Evolutionary conservation across 2,797 vertebrate species (phyloP), one percentile per base, ranked within the genome.

Genomic region (Melanotaenia nigrans): DNA sequence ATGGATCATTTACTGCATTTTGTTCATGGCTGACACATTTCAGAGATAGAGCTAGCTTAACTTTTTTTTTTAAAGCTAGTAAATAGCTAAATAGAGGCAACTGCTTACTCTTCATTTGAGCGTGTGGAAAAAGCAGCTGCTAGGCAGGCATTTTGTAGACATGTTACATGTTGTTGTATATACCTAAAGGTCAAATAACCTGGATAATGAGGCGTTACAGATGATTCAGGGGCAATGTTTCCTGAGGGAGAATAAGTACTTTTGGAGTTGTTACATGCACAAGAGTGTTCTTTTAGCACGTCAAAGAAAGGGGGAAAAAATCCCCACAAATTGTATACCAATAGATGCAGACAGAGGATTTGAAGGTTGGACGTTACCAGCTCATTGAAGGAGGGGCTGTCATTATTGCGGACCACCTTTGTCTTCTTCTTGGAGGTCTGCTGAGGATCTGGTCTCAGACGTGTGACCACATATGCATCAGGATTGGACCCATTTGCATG

Each of bases 321-420:
- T 49, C 20, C n/a, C 20, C 6, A n/a, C 3, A 22, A 49, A 42
- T 40, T 40, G 12, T 40, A 33, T 33, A 40, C 4, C 38, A 40
- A 13, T 0, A 14, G 14, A 14, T 42, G 40, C 14, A 18, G 40
- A 42, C 5, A 51, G 1, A 61, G 1, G 14, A 14, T 1, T 58
- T 5, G 4, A 56, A 10, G 35, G 18, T 60, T 20, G 30, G n/a
- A 20, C 6, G 45, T 47, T 93, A 97, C 96, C 90, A 97, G 95
- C 84, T 97, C 95, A 71, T 97, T 97, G 89, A 95, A 97, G 42
- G 92, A 95, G 67, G 96, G 96, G 89, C 96, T 92, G 75, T 93
- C 93, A 63, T 93, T 94, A 86, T 95, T 96, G 71, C 94, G 93
- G 86, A 94, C 95, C 64, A 94, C 91, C 86, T 95, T 95, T n/a